Evolutionary conservation across 2,113 vertebrate species (phyloP).

Genomic region (Lota lota): DNA sequence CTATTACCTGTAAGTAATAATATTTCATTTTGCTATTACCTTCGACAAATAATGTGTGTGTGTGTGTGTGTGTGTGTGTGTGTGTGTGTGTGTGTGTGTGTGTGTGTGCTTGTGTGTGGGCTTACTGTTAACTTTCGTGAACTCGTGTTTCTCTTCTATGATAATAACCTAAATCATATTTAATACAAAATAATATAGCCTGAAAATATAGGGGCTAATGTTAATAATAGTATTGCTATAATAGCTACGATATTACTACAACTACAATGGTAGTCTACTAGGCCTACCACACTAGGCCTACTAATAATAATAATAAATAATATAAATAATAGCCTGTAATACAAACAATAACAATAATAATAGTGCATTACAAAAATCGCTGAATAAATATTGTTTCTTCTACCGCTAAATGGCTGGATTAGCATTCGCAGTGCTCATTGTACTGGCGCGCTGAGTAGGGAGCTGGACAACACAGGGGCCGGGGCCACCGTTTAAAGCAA

Average conservation of each 20-base stretch:
- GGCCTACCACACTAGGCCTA: not conserved
- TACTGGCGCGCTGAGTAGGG: not conserved
- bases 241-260: not conserved
- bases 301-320: not conserved
- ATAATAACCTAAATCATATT: not conserved
- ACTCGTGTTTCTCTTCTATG: no score
- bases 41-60: not conserved
- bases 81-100: not conserved
- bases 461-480: not conserved
- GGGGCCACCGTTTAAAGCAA: conserved; percentile 73
- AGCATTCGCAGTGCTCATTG: not conserved
- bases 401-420: no score
- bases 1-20: not conserved
- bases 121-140: no score
- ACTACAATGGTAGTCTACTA: not conserved
- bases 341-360: not conserved
- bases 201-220: no score
- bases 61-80: conserved; percentile 2
- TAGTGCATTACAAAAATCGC: not conserved
- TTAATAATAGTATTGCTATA: no score
- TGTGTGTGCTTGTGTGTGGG: no score
- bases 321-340: not conserved
- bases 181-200: no score
- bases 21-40: not conserved
- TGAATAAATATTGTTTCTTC: not conserved